Evolutionary conservation across 1,140 invertebrate genomes (phyloP).

Genomic region (Anadara kagoshimensis): DNA sequence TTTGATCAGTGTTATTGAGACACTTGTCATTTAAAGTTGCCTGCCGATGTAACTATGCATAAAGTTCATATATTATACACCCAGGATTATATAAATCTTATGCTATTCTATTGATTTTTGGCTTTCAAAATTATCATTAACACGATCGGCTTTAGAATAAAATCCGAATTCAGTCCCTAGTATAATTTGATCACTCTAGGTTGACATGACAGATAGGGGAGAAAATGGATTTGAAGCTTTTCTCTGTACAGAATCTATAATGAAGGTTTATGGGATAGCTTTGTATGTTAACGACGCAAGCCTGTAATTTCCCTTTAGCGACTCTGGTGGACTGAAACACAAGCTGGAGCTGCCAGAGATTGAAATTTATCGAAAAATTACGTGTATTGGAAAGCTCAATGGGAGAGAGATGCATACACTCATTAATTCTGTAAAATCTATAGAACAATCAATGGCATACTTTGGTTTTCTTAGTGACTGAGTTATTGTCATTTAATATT

Average conservation of each 20-base stretch:
- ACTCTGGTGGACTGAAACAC: too few species aligned
- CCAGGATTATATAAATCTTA: constrained; percentile 46
- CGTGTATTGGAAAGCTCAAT: too few species aligned
- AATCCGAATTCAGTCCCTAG: constrained; percentile 18
- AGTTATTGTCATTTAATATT: too few species aligned
- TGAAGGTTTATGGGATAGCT: constrained; percentile 28
- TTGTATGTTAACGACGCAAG: background rate
- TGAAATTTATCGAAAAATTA: too few species aligned
- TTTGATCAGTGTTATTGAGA: constrained; percentile 37
- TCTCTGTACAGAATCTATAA: constrained; percentile 21
- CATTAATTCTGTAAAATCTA: too few species aligned
- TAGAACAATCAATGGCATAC: too few species aligned
- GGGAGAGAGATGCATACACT: too few species aligned
- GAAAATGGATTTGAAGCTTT: constrained; percentile 28
- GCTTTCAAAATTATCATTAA: constrained; percentile 26
- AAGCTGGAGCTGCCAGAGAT: too few species aligned
- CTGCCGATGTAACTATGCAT: too few species aligned
- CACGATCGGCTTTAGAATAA: constrained; percentile 21
- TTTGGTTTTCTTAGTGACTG: too few species aligned
- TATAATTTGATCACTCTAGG: constrained; percentile 28
- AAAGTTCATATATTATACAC: constrained; percentile 5
- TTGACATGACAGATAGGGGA: constrained; percentile 35
- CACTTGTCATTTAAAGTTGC: constrained; percentile 39
- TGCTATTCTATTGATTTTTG: constrained; percentile 33
- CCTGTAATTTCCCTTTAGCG: too few species aligned